Evolutionary conservation across 2,888 invertebrate species (phyloP), one percentile per base, ranked within the genome.

Genomic region (Venusia cambrica): DNA sequence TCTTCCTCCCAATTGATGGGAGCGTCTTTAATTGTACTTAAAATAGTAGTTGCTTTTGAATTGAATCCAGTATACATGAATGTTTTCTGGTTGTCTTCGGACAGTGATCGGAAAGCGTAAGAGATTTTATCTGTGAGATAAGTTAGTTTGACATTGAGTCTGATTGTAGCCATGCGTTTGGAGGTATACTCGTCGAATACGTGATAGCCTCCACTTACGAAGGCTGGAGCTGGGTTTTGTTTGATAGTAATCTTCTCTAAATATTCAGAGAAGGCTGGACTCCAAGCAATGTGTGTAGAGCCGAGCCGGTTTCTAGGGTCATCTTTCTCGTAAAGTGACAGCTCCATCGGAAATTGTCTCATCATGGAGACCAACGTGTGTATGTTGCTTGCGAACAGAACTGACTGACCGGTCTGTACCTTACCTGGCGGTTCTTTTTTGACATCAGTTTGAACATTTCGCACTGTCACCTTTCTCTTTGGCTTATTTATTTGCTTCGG

Each of bases 261-360:
- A 47, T 76, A 83, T 8, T 71, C 57, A 10, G 68, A 54, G 35
- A 52, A 74, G 3, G 38, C 29, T 4, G 51, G 41, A 37, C 54
- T 64, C 85, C 84, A 85, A 0, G 71, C 65, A 28, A 84, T 64
- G 5, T 53, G 38, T 4, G 64, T 57, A 1, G 64, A 68, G 1
- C 79, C 84, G 15, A 77, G 30, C 46, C 54, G 63, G 24, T 51
- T 45, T 9, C 57, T 43, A 1, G 54, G 50, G 5, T 61, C 31
- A 9, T 47, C 39, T 43, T 62, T 72, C 34, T 55, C 64, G 47
- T 64, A 73, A 2, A 84, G 30, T 1, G 61, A 62, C 29, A 87
- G 17, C 45, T 75, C 65, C 36, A 87, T 61, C 2, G 80, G 75
- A 51, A 64, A 64, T 8, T 49, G 45, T 35, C 57, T 60, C 83